These are phyloP conservation scores for Phymorhynchus buccinoides DNA, from an alignment of 1,140 invertebrate species.

Conservation along the genomic window DNA sequence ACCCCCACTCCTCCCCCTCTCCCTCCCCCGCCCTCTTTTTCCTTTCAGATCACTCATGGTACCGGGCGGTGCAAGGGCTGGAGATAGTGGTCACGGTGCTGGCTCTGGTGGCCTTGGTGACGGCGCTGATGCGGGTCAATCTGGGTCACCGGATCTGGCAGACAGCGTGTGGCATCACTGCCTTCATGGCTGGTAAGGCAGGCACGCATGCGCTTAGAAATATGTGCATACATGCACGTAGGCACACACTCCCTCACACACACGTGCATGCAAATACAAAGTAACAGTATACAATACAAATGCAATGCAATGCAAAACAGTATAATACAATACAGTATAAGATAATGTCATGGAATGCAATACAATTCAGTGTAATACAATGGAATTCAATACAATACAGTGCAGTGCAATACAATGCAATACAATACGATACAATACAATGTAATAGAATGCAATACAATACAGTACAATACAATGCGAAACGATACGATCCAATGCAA, in stretches of 20 bases:
- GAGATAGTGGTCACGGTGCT: conserved; percentile 29
- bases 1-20: neutral
- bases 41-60: conserved; percentile 21
- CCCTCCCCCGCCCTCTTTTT: neutral
- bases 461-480: no score
- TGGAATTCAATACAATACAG: no score
- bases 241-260: neutral
- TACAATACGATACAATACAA: no score
- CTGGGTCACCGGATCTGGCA: conserved; percentile 32
- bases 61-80: conserved; percentile 25
- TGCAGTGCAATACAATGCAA: no score
- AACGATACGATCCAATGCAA: no score
- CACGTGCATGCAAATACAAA: neutral
- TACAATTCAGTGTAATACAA: no score
- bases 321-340: neutral
- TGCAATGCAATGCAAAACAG: no score
- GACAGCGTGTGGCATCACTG: conserved; percentile 18
- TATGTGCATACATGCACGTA: neutral
- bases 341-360: neutral
- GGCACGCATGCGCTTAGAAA: no score
- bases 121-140: conserved; percentile 36
- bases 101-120: conserved; percentile 22
- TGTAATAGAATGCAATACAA: no score
- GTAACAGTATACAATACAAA: neutral
- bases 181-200: conserved; percentile 22